phyloP scores from a whole-genome alignment of 1,140 invertebrate species.

The Atta cephalotes region DNA sequence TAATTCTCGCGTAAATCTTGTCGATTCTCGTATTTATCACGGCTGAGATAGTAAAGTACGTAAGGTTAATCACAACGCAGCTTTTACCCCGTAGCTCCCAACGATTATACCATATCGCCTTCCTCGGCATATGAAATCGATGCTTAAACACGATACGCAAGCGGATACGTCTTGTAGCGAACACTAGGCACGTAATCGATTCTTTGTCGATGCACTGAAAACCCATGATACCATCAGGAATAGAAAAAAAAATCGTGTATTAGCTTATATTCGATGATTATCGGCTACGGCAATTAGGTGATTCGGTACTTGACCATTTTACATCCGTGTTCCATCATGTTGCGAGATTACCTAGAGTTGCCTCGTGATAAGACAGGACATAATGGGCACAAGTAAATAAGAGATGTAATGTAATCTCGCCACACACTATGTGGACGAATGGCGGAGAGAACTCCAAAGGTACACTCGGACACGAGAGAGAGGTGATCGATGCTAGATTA shows the following conservation, averaged over 20 bases:
- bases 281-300: slow-evolving; percentile 42
- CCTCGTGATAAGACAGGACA: slow-evolving; percentile 34
- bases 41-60: slow-evolving; percentile 24
- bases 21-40: slow-evolving; percentile 20
- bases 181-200: slow-evolving; percentile 8
- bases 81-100: slow-evolving; percentile 8
- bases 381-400: slow-evolving; percentile 20
- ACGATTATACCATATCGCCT: not conserved
- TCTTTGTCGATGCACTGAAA: slow-evolving; percentile 28
- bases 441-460: slow-evolving; percentile 21
- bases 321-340: slow-evolving; percentile 33
- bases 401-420: slow-evolving; percentile 52
- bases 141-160: slow-evolving; percentile 31
- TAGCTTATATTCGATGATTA: slow-evolving; percentile 58
- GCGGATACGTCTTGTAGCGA: not conserved
- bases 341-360: not conserved
- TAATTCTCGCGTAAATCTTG: slow-evolving; percentile 28
- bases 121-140: slow-evolving; percentile 25
- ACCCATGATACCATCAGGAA: slow-evolving; percentile 21
- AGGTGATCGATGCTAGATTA: slow-evolving; percentile 62
- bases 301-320: slow-evolving; percentile 9
- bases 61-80: slow-evolving; percentile 51
- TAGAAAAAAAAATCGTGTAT: slow-evolving; percentile 37
- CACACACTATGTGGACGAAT: slow-evolving; percentile 21
- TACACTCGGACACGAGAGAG: slow-evolving; percentile 1